Percentiles rank a stretch among this genome's conserved stretches.
Evolutionary conservation across 2,888 invertebrate species (phyloP).

Genomic region (Diarsia rubi): DNA sequence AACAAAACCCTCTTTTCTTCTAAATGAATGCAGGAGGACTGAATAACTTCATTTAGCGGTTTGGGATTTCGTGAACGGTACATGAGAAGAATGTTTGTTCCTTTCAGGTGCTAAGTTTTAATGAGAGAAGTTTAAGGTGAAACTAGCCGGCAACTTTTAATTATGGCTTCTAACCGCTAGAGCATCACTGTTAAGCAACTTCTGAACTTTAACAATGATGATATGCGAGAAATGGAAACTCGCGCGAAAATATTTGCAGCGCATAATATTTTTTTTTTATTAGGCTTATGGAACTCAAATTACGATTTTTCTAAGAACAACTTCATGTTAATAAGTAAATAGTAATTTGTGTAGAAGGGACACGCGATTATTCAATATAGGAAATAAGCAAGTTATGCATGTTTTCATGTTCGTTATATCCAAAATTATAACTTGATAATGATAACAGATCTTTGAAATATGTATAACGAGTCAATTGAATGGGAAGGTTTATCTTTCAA

Average conservation of each 20-base stretch:
- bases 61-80: slow-evolving; percentile 76
- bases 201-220: slow-evolving; percentile 80
- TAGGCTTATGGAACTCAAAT: slow-evolving; percentile 3
- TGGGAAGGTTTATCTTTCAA: slow-evolving; percentile 76
- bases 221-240: slow-evolving; percentile 74
- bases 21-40: slow-evolving; percentile 14
- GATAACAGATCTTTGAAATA: slow-evolving; percentile 72
- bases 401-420: slow-evolving; percentile 65
- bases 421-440: slow-evolving; percentile 75
- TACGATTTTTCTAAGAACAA: slow-evolving; percentile 41
- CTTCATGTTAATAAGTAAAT: slow-evolving; percentile 49
- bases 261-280: too few species aligned
- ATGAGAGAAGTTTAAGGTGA: slow-evolving; percentile 86
- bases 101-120: slow-evolving; percentile 87
- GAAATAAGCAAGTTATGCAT: slow-evolving; percentile 58
- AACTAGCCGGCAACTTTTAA: slow-evolving; percentile 88
- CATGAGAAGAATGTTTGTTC: slow-evolving; percentile 83
- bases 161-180: slow-evolving; percentile 82
- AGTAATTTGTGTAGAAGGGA: slow-evolving; percentile 31
- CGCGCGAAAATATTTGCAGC: slow-evolving; percentile 63
- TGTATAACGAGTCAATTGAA: slow-evolving; percentile 80
- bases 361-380: slow-evolving; percentile 67
- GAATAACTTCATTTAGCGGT: slow-evolving; percentile 63
- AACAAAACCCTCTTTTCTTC: slow-evolving; percentile 3
- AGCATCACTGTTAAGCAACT: slow-evolving; percentile 77